Percentiles rank a stretch among this genome's conserved stretches.
Evolutionary conservation across 2,888 invertebrate genomes (phyloP).

Genomic region (Perizoma affinitatum): DNA sequence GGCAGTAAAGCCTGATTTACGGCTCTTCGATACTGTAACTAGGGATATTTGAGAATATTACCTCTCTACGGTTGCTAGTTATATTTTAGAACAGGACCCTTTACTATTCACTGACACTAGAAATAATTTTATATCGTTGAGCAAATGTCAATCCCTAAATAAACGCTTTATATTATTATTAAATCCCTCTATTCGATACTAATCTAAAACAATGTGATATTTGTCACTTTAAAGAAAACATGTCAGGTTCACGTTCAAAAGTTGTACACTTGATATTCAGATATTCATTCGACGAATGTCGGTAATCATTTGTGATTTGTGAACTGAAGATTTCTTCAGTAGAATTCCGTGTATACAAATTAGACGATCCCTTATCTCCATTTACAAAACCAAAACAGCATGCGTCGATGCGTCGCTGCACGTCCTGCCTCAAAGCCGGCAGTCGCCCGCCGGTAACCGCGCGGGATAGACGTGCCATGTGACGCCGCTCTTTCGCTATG

Average conservation of each 20-base stretch:
- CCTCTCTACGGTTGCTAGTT: constrained; percentile 5
- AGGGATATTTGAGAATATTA: constrained; percentile 30
- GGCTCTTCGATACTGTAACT: constrained; percentile 34
- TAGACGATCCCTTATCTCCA: constrained; percentile 19
- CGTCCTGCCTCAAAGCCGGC: constrained; percentile 65
- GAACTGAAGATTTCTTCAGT: constrained; percentile 1
- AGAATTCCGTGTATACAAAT: constrained; percentile 5
- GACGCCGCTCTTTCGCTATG: constrained; percentile 67
- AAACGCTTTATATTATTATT: too few relatives aligned
- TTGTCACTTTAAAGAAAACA: too few relatives aligned
- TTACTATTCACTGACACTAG: background rate
- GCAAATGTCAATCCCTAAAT: too few relatives aligned
- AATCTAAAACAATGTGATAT: too few relatives aligned
- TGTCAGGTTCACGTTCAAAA: too few relatives aligned
- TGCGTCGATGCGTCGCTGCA: constrained; percentile 60
- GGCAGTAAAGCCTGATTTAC: constrained; percentile 41
- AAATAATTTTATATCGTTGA: too few relatives aligned
- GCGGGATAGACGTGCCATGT: constrained; percentile 65
- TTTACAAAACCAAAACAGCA: constrained; percentile 29
- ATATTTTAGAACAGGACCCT: constrained; percentile 9
- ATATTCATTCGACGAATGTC: background rate
- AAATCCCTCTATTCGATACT: too few relatives aligned
- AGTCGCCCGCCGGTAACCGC: constrained; percentile 54
- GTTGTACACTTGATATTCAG: too few relatives aligned
- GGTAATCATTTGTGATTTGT: background rate